Conservation (phyloP, 2,888 invertebrate species). For the Eupithecia vulgata region DNA sequence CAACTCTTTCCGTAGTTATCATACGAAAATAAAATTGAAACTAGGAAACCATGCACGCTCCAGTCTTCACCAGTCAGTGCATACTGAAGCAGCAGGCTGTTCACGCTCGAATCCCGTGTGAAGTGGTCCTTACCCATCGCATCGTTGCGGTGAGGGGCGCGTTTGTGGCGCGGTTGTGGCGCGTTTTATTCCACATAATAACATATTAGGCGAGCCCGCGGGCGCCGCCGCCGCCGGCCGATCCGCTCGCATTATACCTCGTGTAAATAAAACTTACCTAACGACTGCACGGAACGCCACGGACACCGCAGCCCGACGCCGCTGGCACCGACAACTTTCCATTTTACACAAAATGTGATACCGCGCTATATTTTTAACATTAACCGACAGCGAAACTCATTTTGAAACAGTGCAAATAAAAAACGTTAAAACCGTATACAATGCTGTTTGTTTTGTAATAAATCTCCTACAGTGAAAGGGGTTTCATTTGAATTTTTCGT, state of each 20-base stretch:
- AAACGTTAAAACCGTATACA: conserved; percentile 41
- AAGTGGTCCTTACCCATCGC: conserved; percentile 26
- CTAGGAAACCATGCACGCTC: not conserved
- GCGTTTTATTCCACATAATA: conserved; percentile 79
- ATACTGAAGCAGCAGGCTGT: conserved; percentile 3
- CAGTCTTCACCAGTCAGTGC: not conserved
- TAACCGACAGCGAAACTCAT: conserved; percentile 42
- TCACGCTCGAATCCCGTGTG: conserved; percentile 3
- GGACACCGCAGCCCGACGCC: conserved; percentile 38
- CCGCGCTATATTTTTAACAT: conserved; percentile 43
- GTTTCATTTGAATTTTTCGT: conserved; percentile 22
- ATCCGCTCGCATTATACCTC: conserved; percentile 60
- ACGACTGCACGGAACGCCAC: conserved; percentile 63
- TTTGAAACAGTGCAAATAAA: conserved; percentile 45
- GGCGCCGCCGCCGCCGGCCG: conserved; percentile 62
- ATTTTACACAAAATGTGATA: conserved; percentile 53
- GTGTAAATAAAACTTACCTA: conserved; percentile 75
- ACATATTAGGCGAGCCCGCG: conserved; percentile 67
- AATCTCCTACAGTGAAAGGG: conserved; percentile 39
- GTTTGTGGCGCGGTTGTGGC: conserved; percentile 58
- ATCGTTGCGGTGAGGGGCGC: conserved; percentile 47
- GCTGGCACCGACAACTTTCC: conserved; percentile 46
- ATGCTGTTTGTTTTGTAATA: conserved; percentile 44
- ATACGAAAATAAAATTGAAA: not conserved
- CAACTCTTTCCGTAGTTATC: no score